Conservation (phyloP, 92 coral and sea anemone species). For the Actinostola sp. region DNA sequence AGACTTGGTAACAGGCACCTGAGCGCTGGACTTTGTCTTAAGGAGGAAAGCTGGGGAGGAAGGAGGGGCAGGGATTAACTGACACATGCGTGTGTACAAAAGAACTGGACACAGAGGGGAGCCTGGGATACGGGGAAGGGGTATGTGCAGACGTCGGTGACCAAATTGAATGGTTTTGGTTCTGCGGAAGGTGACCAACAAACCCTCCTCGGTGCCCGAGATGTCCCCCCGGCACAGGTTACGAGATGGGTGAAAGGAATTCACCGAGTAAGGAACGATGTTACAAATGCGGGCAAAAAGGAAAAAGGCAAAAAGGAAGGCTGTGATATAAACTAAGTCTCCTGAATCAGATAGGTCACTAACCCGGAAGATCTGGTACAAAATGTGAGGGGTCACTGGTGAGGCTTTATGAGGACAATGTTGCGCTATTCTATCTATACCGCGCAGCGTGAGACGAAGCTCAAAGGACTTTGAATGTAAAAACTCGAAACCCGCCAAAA, state of each 20-base stretch:
- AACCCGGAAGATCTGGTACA: neutral
- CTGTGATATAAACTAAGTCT: neutral
- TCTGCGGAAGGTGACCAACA: neutral
- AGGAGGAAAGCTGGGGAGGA: no score
- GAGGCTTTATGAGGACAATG: constrained; percentile 25
- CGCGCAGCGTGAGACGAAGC: constrained; percentile 25
- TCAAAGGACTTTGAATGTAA: neutral
- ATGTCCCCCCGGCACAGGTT: neutral
- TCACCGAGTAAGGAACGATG: constrained; percentile 4
- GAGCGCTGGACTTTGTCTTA: no score
- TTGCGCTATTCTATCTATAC: constrained; percentile 24
- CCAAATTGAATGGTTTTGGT: constrained; percentile 3
- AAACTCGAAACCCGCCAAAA: constrained; percentile 16
- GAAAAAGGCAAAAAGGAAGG: constrained; percentile 39
- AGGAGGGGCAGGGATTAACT: no score
- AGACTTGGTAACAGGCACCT: no score
- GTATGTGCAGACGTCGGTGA: neutral
- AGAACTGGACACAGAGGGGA: no score
- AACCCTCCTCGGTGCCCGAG: neutral
- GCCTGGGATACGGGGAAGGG: no score
- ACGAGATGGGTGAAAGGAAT: neutral
- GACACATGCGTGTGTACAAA: no score
- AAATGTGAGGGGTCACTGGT: constrained; percentile 12
- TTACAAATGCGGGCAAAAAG: constrained; percentile 14
- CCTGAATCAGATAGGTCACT: constrained; percentile 1